Evolutionary conservation across 2,113 vertebrate species (phyloP), one percentile per base, ranked within the genome.

Genomic region (Nesoenas mayeri): DNA sequence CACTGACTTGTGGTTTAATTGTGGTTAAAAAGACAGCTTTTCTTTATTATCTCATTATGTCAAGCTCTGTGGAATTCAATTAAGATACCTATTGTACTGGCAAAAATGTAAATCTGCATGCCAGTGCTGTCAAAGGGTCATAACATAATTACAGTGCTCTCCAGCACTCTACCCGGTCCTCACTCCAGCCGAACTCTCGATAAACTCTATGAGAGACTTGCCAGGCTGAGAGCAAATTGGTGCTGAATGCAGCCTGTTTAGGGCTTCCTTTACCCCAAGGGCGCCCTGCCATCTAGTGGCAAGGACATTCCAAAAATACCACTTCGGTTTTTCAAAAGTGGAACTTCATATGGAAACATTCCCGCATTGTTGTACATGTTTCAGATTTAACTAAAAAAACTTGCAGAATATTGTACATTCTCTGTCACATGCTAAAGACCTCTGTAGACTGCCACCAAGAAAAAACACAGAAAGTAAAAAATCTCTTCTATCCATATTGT

Each of bases 271-370:
- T 87, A 80, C 29, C 44, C 47, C 90, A 93, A 92, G 97, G 36
- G 22, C 56, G 85, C 56, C 91, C 97, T 97, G 98, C 97, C 98
- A 97, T 91, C 98, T 98, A 96, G 97, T 96, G 98, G 97, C 57
- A 57, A 26, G 25, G 26, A 78, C 28, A 21, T 67, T 83, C 70
- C 81, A 73, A 78, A 82, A 86, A 62, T 16, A 60, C 10, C 62
- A 31, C 56, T 77, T 21, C 0, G 24, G 2, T 18, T 62, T 85
- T 82, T 42, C 71, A 80, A 47, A 53, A 47, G 50, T 44, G 26
- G 25, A 71, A 40, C 16, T 54, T 78, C 3, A 2, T 3, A 24
- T 0, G 11, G 40, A 62, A 92, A 71, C 16, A 12, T 60, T 75
- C 36, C 24, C n/a, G n/a, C 16, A 11, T 1, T 3, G 10, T 5